A percentile compares a stretch with the other conserved stretches of the same genome.
Evolutionary conservation across 2,113 vertebrate species (phyloP).

Genomic region (Cygnus buccinator): DNA sequence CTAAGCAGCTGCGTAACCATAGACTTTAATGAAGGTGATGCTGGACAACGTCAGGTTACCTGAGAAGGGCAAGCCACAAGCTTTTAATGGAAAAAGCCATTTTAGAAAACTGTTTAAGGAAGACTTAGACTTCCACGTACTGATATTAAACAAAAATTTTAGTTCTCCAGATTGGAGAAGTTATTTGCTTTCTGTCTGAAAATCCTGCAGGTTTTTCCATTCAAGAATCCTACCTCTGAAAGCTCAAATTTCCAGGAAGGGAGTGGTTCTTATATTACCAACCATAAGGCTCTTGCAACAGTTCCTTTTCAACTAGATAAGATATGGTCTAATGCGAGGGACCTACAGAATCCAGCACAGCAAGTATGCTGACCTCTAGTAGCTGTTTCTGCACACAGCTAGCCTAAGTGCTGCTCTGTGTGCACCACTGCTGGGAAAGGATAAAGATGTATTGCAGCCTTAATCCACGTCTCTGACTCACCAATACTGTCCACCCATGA

Average conservation of each 20-base stretch:
- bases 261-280: not conserved
- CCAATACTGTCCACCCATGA: rapidly evolving
- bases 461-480: not conserved
- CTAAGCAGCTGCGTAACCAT: not conserved
- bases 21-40: not conserved
- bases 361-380: not conserved
- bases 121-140: not conserved
- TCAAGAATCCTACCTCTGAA: not conserved
- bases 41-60: not conserved
- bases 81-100: not conserved
- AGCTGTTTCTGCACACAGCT: not conserved
- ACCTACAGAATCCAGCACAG: not conserved
- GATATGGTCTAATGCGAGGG: not conserved
- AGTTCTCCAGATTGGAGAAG: not conserved
- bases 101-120: not conserved
- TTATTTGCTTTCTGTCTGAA: not conserved
- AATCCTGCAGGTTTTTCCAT: not conserved
- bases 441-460: not conserved
- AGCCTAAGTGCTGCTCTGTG: not conserved
- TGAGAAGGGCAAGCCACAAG: not conserved
- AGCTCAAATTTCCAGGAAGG: not conserved
- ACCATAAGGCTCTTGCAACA: not conserved
- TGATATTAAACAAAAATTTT: not conserved
- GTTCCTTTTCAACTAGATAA: conserved; percentile 27
- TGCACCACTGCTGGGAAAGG: not conserved